Evolutionary conservation across 2,113 vertebrate species (phyloP), one percentile per base, ranked within the genome.

Genomic region (Terrapene triunguis): DNA sequence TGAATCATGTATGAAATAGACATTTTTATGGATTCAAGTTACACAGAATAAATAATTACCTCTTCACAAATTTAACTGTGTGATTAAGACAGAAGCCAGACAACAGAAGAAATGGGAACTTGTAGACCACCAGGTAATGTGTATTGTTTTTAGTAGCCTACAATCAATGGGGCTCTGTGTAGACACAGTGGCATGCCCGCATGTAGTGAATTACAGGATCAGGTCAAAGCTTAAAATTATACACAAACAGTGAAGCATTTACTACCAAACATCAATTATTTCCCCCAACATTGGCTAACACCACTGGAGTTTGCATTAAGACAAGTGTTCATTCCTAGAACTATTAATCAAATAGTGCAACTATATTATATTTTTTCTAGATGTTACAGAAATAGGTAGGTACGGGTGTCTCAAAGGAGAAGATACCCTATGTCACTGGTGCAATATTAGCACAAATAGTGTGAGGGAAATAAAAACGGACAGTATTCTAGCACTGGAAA

Each of bases 1-100:
- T 84, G 93, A 96, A 84, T 55, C 84, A 72, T 48, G 44, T 89
- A 57, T 3, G 44, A 78, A 95, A 80, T 27, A 88, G 35, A 89
- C 74, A 82, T 88, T n/a, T 93, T 82, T 84, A 74, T 74, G 83
- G 57, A 85, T 74, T 47, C 19, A 83, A 83, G 91, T 21, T 65
- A 32, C 51, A 57, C 2, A 84, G 54, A 89, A 95, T 65, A 17
- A 88, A 47, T 74, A 88, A 91, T 47, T 88, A 85, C 1, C 16
- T 85, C 86, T 94, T 22, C 10, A 74, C 72, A 74, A 74, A 74
- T 74, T n/a, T 65, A 65, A 74, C 4, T 74, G 72, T 42, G 38
- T 44, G 22, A 74, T 74, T 78, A 85, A 55, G 21, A 89, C 51
- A 89, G 81, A 91, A 91, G 14, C 32, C 25, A 96, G 85, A 86